phyloP scores from a whole-genome alignment of 2,797 vertebrate genomes.

The Tragelaphus eurycerus region DNA sequence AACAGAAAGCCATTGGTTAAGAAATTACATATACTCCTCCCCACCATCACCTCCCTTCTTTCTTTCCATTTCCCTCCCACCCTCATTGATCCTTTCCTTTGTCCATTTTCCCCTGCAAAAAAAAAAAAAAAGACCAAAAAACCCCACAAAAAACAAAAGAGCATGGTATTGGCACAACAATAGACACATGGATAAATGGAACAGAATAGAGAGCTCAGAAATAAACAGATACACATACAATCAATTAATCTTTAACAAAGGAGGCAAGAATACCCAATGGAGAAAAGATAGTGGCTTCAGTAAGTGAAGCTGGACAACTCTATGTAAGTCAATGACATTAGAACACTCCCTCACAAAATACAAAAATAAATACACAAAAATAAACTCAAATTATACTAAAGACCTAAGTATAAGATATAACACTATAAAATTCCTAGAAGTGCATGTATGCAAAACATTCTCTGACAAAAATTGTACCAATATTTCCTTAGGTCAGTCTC shows the following conservation, averaged over 20 bases:
- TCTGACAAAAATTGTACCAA: background rate
- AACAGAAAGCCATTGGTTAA: no score
- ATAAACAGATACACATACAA: background rate
- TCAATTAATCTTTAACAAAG: background rate
- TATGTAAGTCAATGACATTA: background rate
- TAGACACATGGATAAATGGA: background rate
- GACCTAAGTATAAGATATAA: background rate
- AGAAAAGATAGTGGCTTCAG: background rate
- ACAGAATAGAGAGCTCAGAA: background rate
- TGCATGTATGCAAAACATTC: background rate
- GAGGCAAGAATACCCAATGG: background rate
- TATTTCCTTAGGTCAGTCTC: background rate
- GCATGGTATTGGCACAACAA: background rate
- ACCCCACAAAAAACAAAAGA: background rate
- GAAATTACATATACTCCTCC: no score
- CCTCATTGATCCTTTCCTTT: no score
- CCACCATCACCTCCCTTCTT: no score
- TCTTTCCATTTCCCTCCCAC: no score
- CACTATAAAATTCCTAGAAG: background rate
- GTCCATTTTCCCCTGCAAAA: no score
- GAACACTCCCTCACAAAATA: background rate
- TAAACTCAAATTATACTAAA: background rate
- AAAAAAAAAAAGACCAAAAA: no score
- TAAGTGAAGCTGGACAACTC: background rate
- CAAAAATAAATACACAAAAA: background rate